Conservation (phyloP, 1,140 invertebrate species). For the Drosophila sechellia region DNA sequence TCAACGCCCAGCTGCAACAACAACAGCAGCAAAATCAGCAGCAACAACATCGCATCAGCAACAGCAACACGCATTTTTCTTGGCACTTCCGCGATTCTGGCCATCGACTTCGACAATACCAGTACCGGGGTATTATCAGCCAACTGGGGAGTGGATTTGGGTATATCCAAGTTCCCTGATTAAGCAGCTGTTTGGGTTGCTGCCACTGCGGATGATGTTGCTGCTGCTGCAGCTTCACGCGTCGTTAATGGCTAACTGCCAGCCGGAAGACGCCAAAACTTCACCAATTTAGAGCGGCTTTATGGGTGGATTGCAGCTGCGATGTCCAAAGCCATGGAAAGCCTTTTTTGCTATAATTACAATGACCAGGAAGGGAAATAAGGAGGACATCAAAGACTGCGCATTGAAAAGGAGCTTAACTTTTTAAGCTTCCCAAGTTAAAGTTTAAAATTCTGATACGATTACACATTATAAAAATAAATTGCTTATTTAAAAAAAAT, state of each 20-base stretch:
- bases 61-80: conserved; percentile 63
- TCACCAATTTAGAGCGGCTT: conserved; percentile 24
- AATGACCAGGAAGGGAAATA: conserved; percentile 13
- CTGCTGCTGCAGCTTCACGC: conserved; percentile 44
- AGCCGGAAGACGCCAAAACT: conserved; percentile 49
- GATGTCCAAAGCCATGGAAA: conserved; percentile 2
- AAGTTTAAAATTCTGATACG: too few relatives aligned
- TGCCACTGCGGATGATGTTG: conserved; percentile 12
- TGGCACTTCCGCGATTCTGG: conserved; percentile 73
- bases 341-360: conserved; percentile 9
- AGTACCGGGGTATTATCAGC: conserved; percentile 50
- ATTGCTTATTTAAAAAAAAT: too few relatives aligned
- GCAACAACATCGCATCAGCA: conserved; percentile 22
- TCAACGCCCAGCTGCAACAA: conserved; percentile 54
- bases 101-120: conserved; percentile 27
- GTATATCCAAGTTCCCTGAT: conserved; percentile 46
- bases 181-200: conserved; percentile 44
- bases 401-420: background rate
- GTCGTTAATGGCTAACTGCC: conserved; percentile 48
- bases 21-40: conserved; percentile 15
- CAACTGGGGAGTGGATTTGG: conserved; percentile 7
- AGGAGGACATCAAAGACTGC: conserved; percentile 2
- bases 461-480: too few relatives aligned
- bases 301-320: conserved; percentile 4
- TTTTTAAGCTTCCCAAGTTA: too few relatives aligned